Evolutionary conservation across 1,140 invertebrate genomes (phyloP).

Genomic region (Harlomillsia oculata): DNA sequence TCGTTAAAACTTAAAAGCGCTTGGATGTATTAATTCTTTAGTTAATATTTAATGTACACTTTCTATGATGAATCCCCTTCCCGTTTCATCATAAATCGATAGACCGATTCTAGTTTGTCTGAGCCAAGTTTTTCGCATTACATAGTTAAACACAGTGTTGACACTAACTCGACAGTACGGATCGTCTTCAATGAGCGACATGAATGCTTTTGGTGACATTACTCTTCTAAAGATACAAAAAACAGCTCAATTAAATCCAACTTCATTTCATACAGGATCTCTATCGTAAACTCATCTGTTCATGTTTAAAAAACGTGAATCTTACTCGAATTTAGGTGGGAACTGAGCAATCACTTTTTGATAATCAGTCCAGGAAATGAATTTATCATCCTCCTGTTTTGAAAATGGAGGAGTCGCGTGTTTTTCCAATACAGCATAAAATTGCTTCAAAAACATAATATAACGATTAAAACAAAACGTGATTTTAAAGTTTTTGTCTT

Average conservation of each 20-base stretch:
- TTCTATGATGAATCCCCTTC: constrained; percentile 83
- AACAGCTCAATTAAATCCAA: background rate
- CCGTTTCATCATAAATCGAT: constrained; percentile 83
- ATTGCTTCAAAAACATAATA: constrained; percentile 41
- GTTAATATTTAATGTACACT: constrained; percentile 47
- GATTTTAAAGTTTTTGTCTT: background rate
- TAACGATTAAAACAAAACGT: background rate
- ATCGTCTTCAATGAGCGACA: constrained; percentile 72
- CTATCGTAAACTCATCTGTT: too few relatives aligned
- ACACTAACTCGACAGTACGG: constrained; percentile 69
- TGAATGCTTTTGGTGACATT: constrained; percentile 59
- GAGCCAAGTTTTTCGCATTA: constrained; percentile 89
- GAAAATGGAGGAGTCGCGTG: constrained; percentile 57
- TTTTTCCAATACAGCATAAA: constrained; percentile 73
- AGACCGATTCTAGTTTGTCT: constrained; percentile 86
- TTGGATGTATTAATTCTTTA: background rate
- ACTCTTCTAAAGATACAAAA: constrained; percentile 13
- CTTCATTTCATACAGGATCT: background rate
- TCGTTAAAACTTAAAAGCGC: too few relatives aligned
- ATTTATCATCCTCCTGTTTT: constrained; percentile 62
- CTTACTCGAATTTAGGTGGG: constrained; percentile 57
- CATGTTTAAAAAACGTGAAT: constrained; percentile 12
- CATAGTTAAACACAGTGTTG: constrained; percentile 83
- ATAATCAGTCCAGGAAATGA: constrained; percentile 77
- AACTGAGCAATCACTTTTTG: constrained; percentile 60